These are phyloP conservation scores for Gallirallus australis DNA, from an alignment of 2,797 vertebrate species.

Conservation along the genomic window DNA sequence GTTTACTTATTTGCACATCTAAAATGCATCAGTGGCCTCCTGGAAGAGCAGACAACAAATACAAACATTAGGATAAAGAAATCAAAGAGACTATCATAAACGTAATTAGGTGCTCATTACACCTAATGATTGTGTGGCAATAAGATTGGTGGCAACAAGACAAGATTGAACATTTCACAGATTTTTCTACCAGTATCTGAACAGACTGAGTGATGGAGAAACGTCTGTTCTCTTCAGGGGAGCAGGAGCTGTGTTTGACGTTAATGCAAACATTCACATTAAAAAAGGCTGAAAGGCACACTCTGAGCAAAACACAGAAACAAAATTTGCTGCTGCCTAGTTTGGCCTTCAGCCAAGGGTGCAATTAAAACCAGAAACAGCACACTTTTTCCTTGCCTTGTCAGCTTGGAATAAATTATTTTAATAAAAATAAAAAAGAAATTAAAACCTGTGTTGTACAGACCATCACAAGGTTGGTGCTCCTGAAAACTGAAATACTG, in stretches of 20 bases:
- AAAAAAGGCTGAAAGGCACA: conserved; percentile 9
- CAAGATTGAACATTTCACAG: not conserved
- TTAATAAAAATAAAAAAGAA: not conserved
- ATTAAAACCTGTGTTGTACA: not conserved
- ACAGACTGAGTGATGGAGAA: not conserved
- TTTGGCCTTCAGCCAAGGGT: not conserved
- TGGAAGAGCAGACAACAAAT: not conserved
- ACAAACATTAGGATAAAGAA: not conserved
- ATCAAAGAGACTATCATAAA: not conserved
- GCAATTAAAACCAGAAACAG: conserved; percentile 3
- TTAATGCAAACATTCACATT: not conserved
- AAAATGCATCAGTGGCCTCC: not conserved
- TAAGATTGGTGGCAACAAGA: not conserved
- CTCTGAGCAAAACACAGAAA: not conserved
- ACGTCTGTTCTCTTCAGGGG: not conserved
- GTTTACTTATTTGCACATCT: not conserved
- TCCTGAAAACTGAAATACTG: not conserved
- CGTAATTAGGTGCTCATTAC: not conserved
- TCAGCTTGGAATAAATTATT: not conserved
- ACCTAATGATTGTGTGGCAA: not conserved
- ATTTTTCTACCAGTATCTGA: not conserved
- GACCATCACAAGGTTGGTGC: not conserved
- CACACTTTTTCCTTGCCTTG: not conserved
- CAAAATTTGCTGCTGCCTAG: not conserved
- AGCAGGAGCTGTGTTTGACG: not conserved